Evolutionary conservation across 1,140 invertebrate species (phyloP), one percentile per base, ranked within the genome.

Genomic region (Drosophila hydei): DNA sequence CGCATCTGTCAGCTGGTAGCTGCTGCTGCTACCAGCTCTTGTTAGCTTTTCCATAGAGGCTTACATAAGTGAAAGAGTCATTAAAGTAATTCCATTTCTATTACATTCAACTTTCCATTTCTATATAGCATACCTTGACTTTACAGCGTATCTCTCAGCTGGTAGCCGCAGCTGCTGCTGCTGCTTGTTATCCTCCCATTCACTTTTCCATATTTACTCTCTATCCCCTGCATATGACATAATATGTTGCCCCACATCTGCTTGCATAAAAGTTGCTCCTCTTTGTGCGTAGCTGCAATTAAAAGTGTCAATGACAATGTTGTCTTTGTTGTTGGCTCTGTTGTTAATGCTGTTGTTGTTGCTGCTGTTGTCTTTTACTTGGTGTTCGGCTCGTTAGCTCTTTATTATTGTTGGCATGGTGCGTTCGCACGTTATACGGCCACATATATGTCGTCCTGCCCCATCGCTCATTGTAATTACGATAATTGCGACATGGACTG

Each of bases 391-490:
- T 83, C 79, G 79, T 81, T 81, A 80, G 70, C 52, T 70, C 9
- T 84, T 85, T 77, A 87, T 77, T 87, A 87, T 80, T 75, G 62
- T 81, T 85, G 81, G 51, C 64, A 56, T 23, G 21, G 25, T 27
- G 6, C 25, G 6, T 27, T 27, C 6, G 56, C 51, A 21, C 42
- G 60, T 43, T 67, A 68, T 67, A 68, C 63, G 21, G 45, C 43
- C 77, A 75, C 72, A 42, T 42, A 42, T 42, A 16, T 72, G 74
- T 58, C 61, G 75, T 85, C 56, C 56, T 85, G 51, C 47, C 47
- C 68, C 83, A 78, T 81, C 83, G 67, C 64, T 87, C 75, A 83
- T 88, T 87, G 81, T 87, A 87, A 87, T 87, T 88, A 70, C 83
- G 61, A 87, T 87, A 88, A 87, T 88, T 87, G 88, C 80, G 77